phyloP scores from a whole-genome alignment of 2,888 invertebrate species.

The Argynnis bischoffii region DNA sequence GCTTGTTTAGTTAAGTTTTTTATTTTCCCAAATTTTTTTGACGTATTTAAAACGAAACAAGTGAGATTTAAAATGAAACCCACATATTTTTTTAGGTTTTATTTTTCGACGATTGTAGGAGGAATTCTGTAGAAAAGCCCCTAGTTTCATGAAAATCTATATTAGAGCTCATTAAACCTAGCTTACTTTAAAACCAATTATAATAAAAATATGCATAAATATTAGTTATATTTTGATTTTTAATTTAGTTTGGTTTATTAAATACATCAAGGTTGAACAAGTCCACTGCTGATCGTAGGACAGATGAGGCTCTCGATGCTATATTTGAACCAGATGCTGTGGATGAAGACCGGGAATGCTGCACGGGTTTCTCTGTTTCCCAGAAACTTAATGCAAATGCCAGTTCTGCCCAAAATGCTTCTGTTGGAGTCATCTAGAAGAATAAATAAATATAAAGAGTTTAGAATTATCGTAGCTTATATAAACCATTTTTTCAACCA shows the following conservation, averaged over 20 bases:
- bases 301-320: constrained; percentile 69
- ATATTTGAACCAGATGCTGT: constrained; percentile 53
- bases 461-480: too few relatives aligned
- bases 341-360: constrained; percentile 67
- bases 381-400: constrained; percentile 88
- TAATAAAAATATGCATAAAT: too few relatives aligned
- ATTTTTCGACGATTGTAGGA: too few relatives aligned
- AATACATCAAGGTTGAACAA: constrained; percentile 64
- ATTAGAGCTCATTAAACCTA: too few relatives aligned
- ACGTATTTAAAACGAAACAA: background rate
- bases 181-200: too few relatives aligned
- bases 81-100: too few relatives aligned
- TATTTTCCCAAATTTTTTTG: background rate
- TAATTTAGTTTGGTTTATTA: constrained; percentile 40
- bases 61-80: too few relatives aligned
- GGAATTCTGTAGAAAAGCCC: too few relatives aligned
- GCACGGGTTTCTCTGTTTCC: constrained; percentile 88
- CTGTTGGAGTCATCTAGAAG: constrained; percentile 84
- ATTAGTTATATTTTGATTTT: background rate
- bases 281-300: constrained; percentile 69
- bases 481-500: too few relatives aligned
- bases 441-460: background rate
- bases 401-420: constrained; percentile 87
- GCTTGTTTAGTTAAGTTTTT: background rate
- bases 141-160: too few relatives aligned